These are phyloP conservation scores for Cassiopea andromeda DNA, from an alignment of 30 jellyfish, hydroid and myxozoan species.

Conservation along the genomic window DNA sequence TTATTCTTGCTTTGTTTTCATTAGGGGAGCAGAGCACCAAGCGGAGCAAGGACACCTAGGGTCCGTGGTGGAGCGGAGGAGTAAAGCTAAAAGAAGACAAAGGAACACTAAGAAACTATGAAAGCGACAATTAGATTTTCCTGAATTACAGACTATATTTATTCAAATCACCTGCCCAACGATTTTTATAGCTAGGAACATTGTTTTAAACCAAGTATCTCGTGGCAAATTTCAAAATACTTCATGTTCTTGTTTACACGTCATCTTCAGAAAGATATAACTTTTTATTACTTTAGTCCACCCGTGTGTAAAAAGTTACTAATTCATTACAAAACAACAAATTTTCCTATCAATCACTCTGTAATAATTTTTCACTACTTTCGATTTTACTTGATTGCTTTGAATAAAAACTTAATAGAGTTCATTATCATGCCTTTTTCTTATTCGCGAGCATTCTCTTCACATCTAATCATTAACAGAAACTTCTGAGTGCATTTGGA, in stretches of 20 bases:
- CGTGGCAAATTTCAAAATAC: constrained; percentile 21
- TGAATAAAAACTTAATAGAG: constrained; percentile 11
- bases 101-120: constrained; percentile 20
- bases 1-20: background rate
- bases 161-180: constrained; percentile 48
- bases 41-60: constrained; percentile 96
- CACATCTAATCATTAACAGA: too few relatives aligned
- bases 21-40: constrained; percentile 97
- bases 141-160: constrained; percentile 37
- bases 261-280: background rate
- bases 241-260: constrained; percentile 19
- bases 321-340: constrained; percentile 15
- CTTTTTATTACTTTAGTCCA: constrained; percentile 26
- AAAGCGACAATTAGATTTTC: constrained; percentile 3
- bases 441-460: background rate
- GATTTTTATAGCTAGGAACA: constrained; percentile 51
- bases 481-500: too few relatives aligned
- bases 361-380: constrained; percentile 44
- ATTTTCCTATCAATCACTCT: constrained; percentile 53
- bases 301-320: constrained; percentile 70
- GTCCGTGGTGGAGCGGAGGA: constrained; percentile 77
- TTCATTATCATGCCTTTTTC: background rate
- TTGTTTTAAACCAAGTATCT: constrained; percentile 11
- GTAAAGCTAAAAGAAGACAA: background rate
- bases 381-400: constrained; percentile 63